Conservation (phyloP, 2,797 vertebrate species). For the Ciconia nigra region DNA sequence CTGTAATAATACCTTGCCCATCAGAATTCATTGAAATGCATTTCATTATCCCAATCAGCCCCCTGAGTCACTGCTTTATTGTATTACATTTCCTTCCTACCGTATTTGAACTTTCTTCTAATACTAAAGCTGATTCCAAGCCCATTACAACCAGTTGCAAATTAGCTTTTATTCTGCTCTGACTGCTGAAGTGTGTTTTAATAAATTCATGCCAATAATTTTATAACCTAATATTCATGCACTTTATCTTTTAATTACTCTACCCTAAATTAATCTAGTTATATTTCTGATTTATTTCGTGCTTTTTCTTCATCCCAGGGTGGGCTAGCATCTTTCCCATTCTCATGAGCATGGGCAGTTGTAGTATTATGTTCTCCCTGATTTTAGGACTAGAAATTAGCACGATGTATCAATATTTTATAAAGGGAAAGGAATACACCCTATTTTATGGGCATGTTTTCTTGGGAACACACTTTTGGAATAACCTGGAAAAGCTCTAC, state of each 20-base stretch:
- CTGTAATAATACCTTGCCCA: conserved; percentile 58
- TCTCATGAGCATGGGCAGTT: background rate
- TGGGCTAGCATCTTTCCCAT: background rate
- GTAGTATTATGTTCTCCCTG: background rate
- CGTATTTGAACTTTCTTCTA: conserved; percentile 64
- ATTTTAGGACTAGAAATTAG: background rate
- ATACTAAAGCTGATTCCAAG: conserved; percentile 56
- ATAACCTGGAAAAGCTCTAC: background rate
- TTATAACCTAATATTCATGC: conserved; percentile 51
- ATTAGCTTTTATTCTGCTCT: conserved; percentile 63
- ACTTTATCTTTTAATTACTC: conserved; percentile 61
- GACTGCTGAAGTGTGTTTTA: conserved; percentile 62
- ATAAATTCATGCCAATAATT: conserved; percentile 62
- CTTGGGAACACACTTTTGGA: background rate
- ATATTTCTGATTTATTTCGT: conserved; percentile 49
- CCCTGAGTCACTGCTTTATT: conserved; percentile 60
- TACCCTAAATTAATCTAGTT: conserved; percentile 50
- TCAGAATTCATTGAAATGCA: conserved; percentile 62
- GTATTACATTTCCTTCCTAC: conserved; percentile 61
- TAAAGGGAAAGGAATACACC: background rate
- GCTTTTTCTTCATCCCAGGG: background rate
- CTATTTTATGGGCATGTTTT: background rate
- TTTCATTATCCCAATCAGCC: conserved; percentile 68
- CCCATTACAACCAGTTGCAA: conserved; percentile 57
- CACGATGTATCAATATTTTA: background rate